Conservation (phyloP, 2,888 invertebrate genomes). For the Agrochola circellaris region DNA sequence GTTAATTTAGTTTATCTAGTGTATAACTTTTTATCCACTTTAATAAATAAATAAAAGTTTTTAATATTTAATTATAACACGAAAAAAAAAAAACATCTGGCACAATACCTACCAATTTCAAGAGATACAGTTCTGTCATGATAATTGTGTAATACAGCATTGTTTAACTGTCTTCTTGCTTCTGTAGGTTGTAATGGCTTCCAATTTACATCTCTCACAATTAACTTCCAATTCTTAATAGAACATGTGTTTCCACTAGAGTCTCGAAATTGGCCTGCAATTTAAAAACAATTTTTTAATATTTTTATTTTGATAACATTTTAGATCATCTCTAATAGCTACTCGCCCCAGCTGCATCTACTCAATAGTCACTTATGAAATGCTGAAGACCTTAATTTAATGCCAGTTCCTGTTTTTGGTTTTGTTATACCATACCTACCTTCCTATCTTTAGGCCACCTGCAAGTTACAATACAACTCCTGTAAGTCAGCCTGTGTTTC, state of each 20-base stretch:
- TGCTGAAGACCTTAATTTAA: background rate
- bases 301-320: background rate
- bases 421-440: background rate
- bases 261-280: slow-evolving; percentile 95
- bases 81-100: background rate
- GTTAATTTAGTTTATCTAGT: no score
- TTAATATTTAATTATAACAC: no score
- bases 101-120: slow-evolving; percentile 90
- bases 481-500: background rate
- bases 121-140: slow-evolving; percentile 89
- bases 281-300: background rate
- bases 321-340: background rate
- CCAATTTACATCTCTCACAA: slow-evolving; percentile 95
- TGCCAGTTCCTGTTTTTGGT: no score
- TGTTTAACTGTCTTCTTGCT: slow-evolving; percentile 96
- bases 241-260: slow-evolving; percentile 93
- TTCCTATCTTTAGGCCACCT: background rate
- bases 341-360: background rate
- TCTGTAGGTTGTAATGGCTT: slow-evolving; percentile 95
- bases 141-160: slow-evolving; percentile 93
- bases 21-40: no score
- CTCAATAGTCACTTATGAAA: background rate
- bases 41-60: no score
- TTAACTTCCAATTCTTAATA: slow-evolving; percentile 94
- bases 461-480: background rate